Evolutionary conservation across 2,888 invertebrate genomes (phyloP).

Genomic region (Ferrisia virgata): DNA sequence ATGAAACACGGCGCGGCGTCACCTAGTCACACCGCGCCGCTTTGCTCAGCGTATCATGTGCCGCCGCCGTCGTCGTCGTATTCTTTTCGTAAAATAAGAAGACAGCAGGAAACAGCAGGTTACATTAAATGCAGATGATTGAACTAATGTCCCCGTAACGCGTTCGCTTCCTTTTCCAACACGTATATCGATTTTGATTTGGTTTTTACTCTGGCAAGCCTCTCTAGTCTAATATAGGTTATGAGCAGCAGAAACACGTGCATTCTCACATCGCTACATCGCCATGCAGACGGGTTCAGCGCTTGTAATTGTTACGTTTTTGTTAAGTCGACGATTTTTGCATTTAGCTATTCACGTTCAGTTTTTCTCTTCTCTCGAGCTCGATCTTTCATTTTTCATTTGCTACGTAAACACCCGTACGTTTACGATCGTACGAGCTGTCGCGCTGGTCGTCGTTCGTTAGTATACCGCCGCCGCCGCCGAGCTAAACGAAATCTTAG

Average conservation of each 20-base stretch:
- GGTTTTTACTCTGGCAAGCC: neutral
- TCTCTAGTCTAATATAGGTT: conserved; percentile 36
- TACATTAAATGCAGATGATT: conserved; percentile 44
- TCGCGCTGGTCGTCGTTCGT: no score
- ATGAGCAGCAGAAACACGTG: conserved; percentile 20
- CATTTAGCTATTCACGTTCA: neutral
- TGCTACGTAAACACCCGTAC: neutral
- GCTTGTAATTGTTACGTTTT: neutral
- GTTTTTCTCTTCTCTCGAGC: neutral
- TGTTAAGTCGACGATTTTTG: neutral
- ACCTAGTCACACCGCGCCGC: no score
- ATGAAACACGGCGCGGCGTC: no score
- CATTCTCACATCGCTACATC: neutral
- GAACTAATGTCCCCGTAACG: conserved; percentile 31
- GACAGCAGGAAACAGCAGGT: conserved; percentile 45
- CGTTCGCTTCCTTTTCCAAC: conserved; percentile 35
- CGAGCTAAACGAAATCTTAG: no score
- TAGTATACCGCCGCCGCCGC: no score
- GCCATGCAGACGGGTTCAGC: neutral
- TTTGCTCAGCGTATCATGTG: no score
- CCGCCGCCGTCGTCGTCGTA: neutral
- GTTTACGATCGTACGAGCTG: no score
- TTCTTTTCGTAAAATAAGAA: conserved; percentile 21
- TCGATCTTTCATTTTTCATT: neutral
- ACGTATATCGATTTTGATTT: neutral